Base-by-base conservation (phyloP, 1,140 invertebrate genomes). In the Prorops nasuta region DNA sequence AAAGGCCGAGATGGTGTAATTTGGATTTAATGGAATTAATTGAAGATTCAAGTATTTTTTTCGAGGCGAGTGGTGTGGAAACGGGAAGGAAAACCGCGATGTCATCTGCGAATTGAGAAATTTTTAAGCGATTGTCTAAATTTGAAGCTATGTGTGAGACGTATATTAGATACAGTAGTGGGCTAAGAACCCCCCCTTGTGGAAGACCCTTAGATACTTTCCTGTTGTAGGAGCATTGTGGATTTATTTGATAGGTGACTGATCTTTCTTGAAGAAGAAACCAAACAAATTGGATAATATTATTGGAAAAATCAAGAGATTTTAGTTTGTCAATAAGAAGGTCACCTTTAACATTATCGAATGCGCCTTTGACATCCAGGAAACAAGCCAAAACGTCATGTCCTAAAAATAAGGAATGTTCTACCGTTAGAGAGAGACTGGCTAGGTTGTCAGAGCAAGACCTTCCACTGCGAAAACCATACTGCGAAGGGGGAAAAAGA, bases 51-150 rank as follows among this genome's bases (percentile, higher is more conserved):
- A 46, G 34, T 22, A 52, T 22, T 14, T 41, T 14, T 18, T 32
- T 46, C 18, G 24, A 44, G 3, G 20, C 10, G 14, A 3, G 3
- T 10, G 10, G 18, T 2, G 20, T 12, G 12, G 2, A 3, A 9
- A 3, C 15, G 14, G 28, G 40, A 22, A 1, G 12, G 19, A 35
- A 46, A 3, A 52, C 1, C 10, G 14, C 43, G 10, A 52, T 35
- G 14, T 52, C 50, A 37, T 52, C 50, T 32, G 50, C 43, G 35
- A 51, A 46, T 38, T 51, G 42, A 9, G 38, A 45, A 2, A 44
- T n/a, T n/a, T n/a, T 19, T 4, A 4, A 3, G 3, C 44, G 9
- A 10, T 10, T 43, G 15, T 22, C 10, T 2, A 12, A 24, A n/a
- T n/a, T n/a, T n/a, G 3, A 51, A 7, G 2, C 28, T 34, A 12